Evolutionary conservation across 2,888 invertebrate genomes (phyloP).

Genomic region (Lochmaea capreae): DNA sequence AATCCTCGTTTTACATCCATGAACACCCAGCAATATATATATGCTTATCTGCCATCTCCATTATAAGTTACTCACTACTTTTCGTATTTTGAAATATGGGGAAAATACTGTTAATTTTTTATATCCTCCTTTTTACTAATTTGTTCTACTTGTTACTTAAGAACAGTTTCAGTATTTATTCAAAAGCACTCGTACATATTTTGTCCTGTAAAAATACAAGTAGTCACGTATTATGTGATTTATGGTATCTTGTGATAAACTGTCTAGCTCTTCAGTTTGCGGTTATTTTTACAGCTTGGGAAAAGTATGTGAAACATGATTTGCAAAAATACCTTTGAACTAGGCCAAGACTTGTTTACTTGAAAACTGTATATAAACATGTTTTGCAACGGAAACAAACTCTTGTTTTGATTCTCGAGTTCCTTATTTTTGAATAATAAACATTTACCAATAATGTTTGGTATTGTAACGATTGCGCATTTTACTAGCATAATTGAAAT

Average conservation of each 20-base stretch:
- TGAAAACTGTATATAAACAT: not conserved
- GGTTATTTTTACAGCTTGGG: not conserved
- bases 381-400: slow-evolving; percentile 8
- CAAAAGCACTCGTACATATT: too few species aligned
- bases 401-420: slow-evolving; percentile 2
- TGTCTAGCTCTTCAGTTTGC: not conserved
- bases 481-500: too few species aligned
- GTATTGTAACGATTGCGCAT: not conserved
- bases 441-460: not conserved
- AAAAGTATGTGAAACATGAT: not conserved
- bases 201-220: too few species aligned
- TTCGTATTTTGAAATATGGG: too few species aligned
- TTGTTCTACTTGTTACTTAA: too few species aligned
- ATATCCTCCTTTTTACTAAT: too few species aligned
- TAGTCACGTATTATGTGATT: not conserved
- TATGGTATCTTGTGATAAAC: not conserved
- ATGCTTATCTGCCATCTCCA: too few species aligned
- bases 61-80: too few species aligned
- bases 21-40: too few species aligned
- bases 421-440: not conserved
- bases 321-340: not conserved
- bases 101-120: too few species aligned
- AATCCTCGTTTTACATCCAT: too few species aligned
- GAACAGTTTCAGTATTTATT: too few species aligned
- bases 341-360: slow-evolving; percentile 1